Conservation (phyloP, 2,113 vertebrate genomes). For the Microtus montanus region DNA sequence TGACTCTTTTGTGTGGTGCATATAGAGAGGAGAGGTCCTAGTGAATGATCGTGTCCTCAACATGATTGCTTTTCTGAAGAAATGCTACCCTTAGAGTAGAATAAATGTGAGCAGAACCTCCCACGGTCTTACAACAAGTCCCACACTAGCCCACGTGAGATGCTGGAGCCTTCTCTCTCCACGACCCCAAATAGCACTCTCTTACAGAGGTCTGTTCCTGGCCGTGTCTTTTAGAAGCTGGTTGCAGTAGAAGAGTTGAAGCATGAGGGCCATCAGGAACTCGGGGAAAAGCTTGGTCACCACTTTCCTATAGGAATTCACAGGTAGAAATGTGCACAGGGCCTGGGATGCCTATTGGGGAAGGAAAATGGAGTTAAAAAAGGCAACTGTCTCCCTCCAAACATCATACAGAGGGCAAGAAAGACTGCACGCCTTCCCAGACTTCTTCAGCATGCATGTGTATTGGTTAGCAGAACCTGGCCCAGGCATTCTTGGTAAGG, state of each 20-base stretch:
- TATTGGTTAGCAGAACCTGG: not conserved
- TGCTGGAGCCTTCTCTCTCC: not conserved
- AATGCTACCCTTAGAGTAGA: not conserved
- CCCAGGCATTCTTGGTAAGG: not conserved
- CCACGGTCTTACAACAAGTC: not conserved
- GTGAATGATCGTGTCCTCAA: not conserved
- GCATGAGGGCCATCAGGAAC: slow-evolving; percentile 68
- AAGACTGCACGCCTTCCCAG: not conserved
- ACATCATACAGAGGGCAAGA: not conserved
- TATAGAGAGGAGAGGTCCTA: not conserved
- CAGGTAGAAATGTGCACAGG: slow-evolving; percentile 61
- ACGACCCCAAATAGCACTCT: not conserved
- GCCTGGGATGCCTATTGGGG: slow-evolving; percentile 71
- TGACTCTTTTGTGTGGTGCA: not conserved
- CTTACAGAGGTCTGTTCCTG: slow-evolving; percentile 22
- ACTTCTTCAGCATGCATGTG: fast-evolving
- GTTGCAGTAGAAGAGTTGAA: slow-evolving; percentile 66
- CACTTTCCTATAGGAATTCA: slow-evolving; percentile 57
- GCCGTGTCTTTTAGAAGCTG: not conserved
- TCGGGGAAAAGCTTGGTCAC: slow-evolving; percentile 71
- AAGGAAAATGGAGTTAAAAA: not conserved
- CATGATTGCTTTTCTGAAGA: not conserved
- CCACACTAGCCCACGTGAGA: not conserved
- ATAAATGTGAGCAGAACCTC: too few species aligned
- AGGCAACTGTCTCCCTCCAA: not conserved